phyloP scores from a whole-genome alignment of 2,797 vertebrate genomes.

The Acipenser transmontanus region DNA sequence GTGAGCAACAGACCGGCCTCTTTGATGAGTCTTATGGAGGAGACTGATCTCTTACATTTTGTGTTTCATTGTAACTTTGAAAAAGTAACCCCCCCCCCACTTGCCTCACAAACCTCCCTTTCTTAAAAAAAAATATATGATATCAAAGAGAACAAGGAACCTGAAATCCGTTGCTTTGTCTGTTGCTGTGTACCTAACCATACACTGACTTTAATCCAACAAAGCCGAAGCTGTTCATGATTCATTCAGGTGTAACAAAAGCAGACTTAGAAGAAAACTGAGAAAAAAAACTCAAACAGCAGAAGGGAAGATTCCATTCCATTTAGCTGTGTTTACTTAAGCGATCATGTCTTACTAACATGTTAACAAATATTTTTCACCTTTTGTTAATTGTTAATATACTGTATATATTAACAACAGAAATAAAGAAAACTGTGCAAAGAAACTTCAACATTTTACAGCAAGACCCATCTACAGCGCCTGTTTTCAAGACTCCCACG shows the following conservation, averaged over 20 bases:
- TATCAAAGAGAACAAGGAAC: slow-evolving; percentile 1
- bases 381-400: no score
- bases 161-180: slow-evolving; percentile 14
- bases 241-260: slow-evolving; percentile 23
- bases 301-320: no score
- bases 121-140: not conserved
- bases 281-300: no score
- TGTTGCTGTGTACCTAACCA: slow-evolving; percentile 29
- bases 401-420: no score
- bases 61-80: slow-evolving; percentile 6
- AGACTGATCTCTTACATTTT: slow-evolving; percentile 25
- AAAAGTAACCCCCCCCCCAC: not conserved
- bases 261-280: slow-evolving; percentile 16
- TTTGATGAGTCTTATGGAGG: slow-evolving; percentile 15
- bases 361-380: no score
- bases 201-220: slow-evolving; percentile 33
- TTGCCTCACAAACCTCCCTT: slow-evolving; percentile 19
- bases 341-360: no score
- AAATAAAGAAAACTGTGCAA: no score
- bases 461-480: no score
- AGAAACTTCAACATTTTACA: no score
- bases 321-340: no score
- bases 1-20: slow-evolving; percentile 20
- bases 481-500: no score
- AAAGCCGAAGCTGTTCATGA: slow-evolving; percentile 36